Conservation (phyloP, 64 coral and sea anemone genomes). For the Dendronephthya gigantea region DNA sequence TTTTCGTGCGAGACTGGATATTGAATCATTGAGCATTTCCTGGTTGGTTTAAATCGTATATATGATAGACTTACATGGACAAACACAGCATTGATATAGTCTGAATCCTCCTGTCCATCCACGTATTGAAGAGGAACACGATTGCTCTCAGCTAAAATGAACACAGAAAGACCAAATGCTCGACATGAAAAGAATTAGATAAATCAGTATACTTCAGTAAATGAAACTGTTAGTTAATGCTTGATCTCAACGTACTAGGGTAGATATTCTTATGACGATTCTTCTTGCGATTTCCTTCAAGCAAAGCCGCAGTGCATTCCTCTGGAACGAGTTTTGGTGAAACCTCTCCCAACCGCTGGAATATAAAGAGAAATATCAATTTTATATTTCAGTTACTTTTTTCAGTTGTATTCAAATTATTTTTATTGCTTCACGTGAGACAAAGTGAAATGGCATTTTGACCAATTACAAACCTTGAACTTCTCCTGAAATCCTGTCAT, state of each 20-base stretch:
- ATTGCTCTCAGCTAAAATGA: neutral
- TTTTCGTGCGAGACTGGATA: too few species aligned
- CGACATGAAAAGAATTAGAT: neutral
- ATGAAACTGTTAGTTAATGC: neutral
- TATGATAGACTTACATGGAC: neutral
- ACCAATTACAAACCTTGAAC: neutral
- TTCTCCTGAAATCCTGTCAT: neutral
- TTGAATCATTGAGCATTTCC: too few species aligned
- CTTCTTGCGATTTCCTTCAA: neutral
- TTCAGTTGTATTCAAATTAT: too few species aligned
- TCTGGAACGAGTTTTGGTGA: neutral
- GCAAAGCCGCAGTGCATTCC: neutral
- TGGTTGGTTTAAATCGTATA: too few species aligned
- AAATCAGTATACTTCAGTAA: too few species aligned
- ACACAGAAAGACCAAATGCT: neutral
- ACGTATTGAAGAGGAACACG: neutral
- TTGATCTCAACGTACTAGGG: neutral
- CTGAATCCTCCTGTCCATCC: neutral
- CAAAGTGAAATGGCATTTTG: too few species aligned
- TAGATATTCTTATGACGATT: neutral
- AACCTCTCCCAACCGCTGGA: neutral
- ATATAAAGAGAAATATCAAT: neutral
- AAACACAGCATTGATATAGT: conserved; percentile 2
- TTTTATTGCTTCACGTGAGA: too few species aligned
- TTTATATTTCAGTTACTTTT: neutral